Conservation (phyloP, 2,113 vertebrate genomes). For the Sinocyclocheilus maitianheensis region DNA sequence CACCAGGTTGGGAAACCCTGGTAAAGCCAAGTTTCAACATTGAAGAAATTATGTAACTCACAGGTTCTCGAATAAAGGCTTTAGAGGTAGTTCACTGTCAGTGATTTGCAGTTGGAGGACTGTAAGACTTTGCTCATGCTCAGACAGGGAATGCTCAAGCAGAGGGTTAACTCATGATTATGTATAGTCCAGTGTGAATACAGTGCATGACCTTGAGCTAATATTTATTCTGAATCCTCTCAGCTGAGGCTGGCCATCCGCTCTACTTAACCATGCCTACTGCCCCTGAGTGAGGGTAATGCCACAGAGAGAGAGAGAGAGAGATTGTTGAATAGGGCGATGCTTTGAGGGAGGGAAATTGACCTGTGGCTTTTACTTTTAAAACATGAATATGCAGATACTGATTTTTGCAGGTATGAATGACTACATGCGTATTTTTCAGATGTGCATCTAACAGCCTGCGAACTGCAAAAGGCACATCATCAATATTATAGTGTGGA, state of each 20-base stretch:
- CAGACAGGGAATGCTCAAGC: constrained; percentile 52
- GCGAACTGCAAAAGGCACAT: not conserved
- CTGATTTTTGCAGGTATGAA: not conserved
- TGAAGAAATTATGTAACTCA: constrained; percentile 1
- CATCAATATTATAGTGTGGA: constrained; percentile 4
- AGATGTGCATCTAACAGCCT: not conserved
- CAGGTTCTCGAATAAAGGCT: constrained; percentile 5
- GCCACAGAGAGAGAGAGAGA: constrained; percentile 4
- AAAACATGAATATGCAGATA: constrained; percentile 14
- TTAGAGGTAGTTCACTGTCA: constrained; percentile 8
- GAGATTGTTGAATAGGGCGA: not conserved
- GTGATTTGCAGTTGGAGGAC: constrained; percentile 15
- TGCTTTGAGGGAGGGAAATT: not conserved
- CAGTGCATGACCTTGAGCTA: constrained; percentile 70
- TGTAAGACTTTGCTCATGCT: not conserved
- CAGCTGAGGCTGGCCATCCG: constrained; percentile 50
- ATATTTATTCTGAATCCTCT: constrained; percentile 65
- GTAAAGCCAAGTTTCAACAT: not conserved
- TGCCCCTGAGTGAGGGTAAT: constrained; percentile 53
- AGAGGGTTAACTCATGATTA: constrained; percentile 64
- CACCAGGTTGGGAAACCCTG: not conserved
- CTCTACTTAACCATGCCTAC: constrained; percentile 56
- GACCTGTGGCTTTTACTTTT: not conserved
- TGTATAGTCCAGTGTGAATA: constrained; percentile 62
- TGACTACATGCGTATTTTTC: not conserved